Base-by-base conservation (phyloP, 92 coral and sea anemone genomes). In the Palythoa grandis region DNA sequence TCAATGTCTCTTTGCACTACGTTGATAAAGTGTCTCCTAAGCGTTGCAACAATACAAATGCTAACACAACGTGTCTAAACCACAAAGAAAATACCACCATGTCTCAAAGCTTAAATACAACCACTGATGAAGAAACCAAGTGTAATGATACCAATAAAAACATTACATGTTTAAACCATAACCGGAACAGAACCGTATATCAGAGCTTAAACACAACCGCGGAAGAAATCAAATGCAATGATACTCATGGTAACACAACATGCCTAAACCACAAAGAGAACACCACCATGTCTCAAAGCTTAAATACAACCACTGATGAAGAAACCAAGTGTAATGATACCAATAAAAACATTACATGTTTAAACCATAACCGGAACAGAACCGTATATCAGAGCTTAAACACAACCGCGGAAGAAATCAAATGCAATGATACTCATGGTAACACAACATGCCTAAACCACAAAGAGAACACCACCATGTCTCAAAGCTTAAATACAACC, bases 31-130 rank as follows among this genome's bases (percentile, higher is more conserved):
- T 19, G 37, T 6, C 76, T 71, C 19, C 50, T 15, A 43, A 17
- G 10, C 23, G 20, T n/a, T 40, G 63, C 24, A 77, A 58, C 10
- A 40, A 37, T 12, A 54, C 82, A 1, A 15, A 16, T 37, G 52
- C 48, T 10, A 77, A 54, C 69, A 57, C 23, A 4, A 5, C 69
- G 22, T 20, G 79, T 10, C 14, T 25, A 11, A 11, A 29, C 2
- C 40, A 24, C 20, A 37, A 75, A 75, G 61, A 75, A 75, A 75
- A 75, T n/a, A 19, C 24, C 53, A 20, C 79, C 20, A 7, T 75
- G 20, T 37, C 65, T 50, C 79, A 12, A 8, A 43, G 50, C 9
- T 43, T 43, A 43, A 43, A 43, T 43, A 8, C 6, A 43, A 43
- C 50, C 50, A 43, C 9, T 3, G 50, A 43, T 5, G 50, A 43